A percentile compares a stretch with the other conserved stretches of the same genome.
phyloP scores from a whole-genome alignment of 1,140 invertebrate genomes.

The Drosophila carrolli region DNA sequence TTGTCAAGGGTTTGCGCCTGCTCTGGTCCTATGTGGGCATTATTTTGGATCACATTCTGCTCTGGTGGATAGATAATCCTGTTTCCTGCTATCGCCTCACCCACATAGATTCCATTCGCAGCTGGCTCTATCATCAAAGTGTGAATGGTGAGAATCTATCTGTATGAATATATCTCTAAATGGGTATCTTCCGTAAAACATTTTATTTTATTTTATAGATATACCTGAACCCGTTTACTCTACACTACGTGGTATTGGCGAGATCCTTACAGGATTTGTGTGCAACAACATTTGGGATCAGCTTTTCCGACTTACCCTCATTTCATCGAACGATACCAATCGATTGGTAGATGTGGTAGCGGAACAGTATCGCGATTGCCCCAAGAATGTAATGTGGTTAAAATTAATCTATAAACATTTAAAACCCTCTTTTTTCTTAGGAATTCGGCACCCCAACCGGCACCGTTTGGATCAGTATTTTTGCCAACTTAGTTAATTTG shows the following conservation, averaged over 20 bases:
- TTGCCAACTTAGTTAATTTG: constrained; percentile 72
- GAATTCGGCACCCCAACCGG: constrained; percentile 70
- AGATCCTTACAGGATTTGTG: constrained; percentile 90
- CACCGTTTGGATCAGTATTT: constrained; percentile 75
- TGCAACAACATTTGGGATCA: constrained; percentile 91
- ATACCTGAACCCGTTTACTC: constrained; percentile 88
- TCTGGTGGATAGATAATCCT: constrained; percentile 91
- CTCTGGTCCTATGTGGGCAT: constrained; percentile 91
- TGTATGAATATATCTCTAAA: too few species aligned
- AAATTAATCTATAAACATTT: too few species aligned
- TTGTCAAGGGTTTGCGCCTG: constrained; percentile 86
- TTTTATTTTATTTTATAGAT: constrained; percentile 41
- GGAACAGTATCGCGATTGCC: constrained; percentile 63
- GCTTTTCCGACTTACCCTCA: constrained; percentile 86
- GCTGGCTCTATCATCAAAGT: constrained; percentile 88
- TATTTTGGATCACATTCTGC: constrained; percentile 90
- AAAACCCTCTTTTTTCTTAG: constrained; percentile 14
- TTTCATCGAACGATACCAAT: constrained; percentile 58
- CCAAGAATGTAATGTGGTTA: constrained; percentile 55
- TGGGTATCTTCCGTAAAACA: too few species aligned
- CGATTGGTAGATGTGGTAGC: constrained; percentile 60
- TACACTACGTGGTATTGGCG: constrained; percentile 89
- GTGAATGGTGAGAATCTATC: constrained; percentile 85
- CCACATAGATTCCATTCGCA: constrained; percentile 88
- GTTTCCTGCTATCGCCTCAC: constrained; percentile 88